A percentile compares a stretch with the other conserved stretches of the same genome.
These are phyloP conservation scores for Phaedon cochleariae DNA, from an alignment of 2,888 invertebrate species.

Conservation along the genomic window DNA sequence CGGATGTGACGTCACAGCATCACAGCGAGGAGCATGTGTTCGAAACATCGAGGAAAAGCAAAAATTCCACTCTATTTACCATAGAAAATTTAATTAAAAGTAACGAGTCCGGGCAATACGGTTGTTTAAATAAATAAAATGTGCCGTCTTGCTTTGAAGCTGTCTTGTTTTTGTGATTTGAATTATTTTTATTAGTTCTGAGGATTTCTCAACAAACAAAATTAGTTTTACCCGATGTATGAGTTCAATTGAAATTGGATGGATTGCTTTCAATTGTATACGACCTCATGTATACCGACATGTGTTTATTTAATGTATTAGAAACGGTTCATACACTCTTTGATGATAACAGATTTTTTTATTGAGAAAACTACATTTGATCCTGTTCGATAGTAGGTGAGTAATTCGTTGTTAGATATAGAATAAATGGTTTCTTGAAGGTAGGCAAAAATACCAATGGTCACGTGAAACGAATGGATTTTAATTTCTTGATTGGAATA, in stretches of 20 bases:
- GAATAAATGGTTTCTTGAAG: too few species aligned
- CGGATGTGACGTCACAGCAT: constrained; percentile 31
- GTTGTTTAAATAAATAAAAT: constrained; percentile 54
- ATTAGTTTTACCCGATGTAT: background rate
- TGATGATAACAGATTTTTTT: background rate
- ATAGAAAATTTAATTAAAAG: constrained; percentile 62
- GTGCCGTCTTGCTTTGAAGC: constrained; percentile 54
- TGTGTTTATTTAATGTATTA: background rate
- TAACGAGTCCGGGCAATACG: constrained; percentile 53
- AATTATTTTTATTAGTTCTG: constrained; percentile 54
- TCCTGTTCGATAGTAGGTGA: too few species aligned
- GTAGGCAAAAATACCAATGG: too few species aligned
- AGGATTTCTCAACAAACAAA: constrained; percentile 43
- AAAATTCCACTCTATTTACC: constrained; percentile 61
- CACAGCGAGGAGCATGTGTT: constrained; percentile 32
- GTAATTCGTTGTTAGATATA: too few species aligned
- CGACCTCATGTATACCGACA: background rate
- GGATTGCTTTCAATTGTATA: constrained; percentile 3
- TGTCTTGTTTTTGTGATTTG: constrained; percentile 51
- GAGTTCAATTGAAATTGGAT: background rate
- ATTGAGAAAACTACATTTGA: background rate
- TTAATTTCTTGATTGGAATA: too few species aligned
- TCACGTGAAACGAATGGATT: too few species aligned
- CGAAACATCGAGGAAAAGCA: constrained; percentile 50
- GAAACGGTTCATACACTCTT: background rate